A percentile compares a stretch with the other conserved stretches of the same genome.
Conservation (phyloP, 2,888 invertebrate genomes). For the Lasioglossum leucozonium region DNA sequence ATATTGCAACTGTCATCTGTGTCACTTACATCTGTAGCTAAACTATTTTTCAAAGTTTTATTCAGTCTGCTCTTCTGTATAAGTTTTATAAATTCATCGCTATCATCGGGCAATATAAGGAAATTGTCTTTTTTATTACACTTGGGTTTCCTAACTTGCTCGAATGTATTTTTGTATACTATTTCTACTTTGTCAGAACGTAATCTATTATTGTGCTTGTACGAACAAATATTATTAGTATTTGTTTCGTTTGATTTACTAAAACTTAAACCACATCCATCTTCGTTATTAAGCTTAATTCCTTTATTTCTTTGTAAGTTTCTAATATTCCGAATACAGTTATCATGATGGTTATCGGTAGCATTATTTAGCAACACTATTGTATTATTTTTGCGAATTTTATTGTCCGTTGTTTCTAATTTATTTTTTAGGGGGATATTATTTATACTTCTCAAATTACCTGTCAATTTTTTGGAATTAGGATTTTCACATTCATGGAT, state of each 20-base stretch:
- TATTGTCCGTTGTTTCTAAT: not conserved
- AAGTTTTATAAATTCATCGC: slow-evolving; percentile 31
- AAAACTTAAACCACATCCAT: not conserved
- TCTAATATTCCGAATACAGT: not conserved
- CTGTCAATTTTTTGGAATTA: not conserved
- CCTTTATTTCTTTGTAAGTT: not conserved
- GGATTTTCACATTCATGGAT: slow-evolving; percentile 56
- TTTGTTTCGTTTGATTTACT: not conserved
- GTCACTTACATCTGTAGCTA: not conserved
- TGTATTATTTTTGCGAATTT: not conserved
- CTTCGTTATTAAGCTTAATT: not conserved
- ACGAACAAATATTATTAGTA: not conserved
- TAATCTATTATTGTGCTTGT: no score
- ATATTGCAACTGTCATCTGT: not conserved
- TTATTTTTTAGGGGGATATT: not conserved
- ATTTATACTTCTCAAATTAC: not conserved
- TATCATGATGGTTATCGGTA: not conserved
- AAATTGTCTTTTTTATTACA: not conserved
- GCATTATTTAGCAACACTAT: not conserved
- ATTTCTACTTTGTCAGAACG: not conserved
- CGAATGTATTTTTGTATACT: not conserved
- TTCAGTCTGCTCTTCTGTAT: not conserved
- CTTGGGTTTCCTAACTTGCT: not conserved
- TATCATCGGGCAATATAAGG: slow-evolving; percentile 39
- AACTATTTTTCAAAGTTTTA: not conserved